These are phyloP conservation scores for Oreochromis grahami DNA, from an alignment of 2,797 vertebrate species.

Conservation along the genomic window DNA sequence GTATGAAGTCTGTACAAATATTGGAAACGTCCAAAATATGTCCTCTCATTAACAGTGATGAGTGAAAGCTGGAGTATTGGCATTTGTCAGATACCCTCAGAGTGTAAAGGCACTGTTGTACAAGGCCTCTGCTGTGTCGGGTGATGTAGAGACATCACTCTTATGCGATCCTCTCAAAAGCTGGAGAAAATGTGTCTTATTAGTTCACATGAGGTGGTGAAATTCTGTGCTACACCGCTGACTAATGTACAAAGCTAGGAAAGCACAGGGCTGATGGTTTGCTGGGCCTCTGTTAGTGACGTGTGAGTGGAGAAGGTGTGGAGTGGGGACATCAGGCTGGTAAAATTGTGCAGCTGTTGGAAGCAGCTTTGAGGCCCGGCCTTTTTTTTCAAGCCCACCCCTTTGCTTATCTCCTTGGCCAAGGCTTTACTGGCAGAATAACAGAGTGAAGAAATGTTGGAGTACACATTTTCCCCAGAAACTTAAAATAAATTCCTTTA, in stretches of 20 bases:
- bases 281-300: conserved; percentile 51
- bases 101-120: conserved; percentile 71
- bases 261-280: conserved; percentile 64
- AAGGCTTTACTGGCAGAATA: conserved; percentile 25
- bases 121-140: conserved; percentile 75
- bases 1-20: conserved; percentile 71
- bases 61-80: conserved; percentile 65
- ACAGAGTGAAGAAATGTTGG: not conserved
- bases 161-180: conserved; percentile 63
- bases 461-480: not conserved
- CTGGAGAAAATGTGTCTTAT: conserved; percentile 68
- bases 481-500: not conserved
- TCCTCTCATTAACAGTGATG: conserved; percentile 75
- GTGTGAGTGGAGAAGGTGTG: conserved; percentile 46
- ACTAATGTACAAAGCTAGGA: conserved; percentile 78
- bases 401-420: conserved; percentile 42
- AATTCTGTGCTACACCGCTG: conserved; percentile 77
- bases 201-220: conserved; percentile 74
- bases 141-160: conserved; percentile 68
- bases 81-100: conserved; percentile 67
- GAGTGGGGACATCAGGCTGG: conserved; percentile 43
- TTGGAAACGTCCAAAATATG: conserved; percentile 75
- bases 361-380: conserved; percentile 19
- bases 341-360: conserved; percentile 64
- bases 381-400: conserved; percentile 1